Evolutionary conservation across 2,113 vertebrate genomes (phyloP).

Genomic region (Orientallactaga bullata): DNA sequence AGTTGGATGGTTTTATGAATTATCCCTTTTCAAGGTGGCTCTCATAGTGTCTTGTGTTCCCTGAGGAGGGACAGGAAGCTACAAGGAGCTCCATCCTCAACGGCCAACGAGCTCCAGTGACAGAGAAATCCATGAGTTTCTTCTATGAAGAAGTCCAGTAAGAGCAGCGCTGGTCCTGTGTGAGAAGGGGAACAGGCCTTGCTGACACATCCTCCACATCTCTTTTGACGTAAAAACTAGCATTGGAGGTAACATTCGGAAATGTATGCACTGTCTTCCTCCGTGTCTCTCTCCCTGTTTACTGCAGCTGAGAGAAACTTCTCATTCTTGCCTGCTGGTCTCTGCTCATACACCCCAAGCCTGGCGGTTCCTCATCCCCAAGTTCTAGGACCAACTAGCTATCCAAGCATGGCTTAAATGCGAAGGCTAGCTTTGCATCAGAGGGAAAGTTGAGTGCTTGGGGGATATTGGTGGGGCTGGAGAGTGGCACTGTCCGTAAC

Average conservation of each 20-base stretch:
- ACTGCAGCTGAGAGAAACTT: not conserved
- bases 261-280: not conserved
- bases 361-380: not conserved
- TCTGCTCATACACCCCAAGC: not conserved
- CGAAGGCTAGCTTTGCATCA: not conserved
- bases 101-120: not conserved
- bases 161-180: not conserved
- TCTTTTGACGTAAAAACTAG: not conserved
- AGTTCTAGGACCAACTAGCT: not conserved
- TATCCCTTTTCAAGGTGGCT: too few relatives aligned
- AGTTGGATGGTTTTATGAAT: not conserved
- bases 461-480: fast-evolving
- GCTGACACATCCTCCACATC: too few relatives aligned
- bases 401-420: fast-evolving
- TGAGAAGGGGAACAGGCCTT: fast-evolving
- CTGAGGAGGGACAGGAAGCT: fast-evolving
- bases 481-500: fast-evolving
- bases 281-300: too few relatives aligned
- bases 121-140: not conserved
- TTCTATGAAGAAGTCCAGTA: not conserved
- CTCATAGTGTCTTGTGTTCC: not conserved
- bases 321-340: not conserved
- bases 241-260: not conserved
- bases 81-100: too few relatives aligned
- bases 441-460: too few relatives aligned